Conservation (phyloP, 1,140 invertebrate species). For the Mylabris phalerata region DNA sequence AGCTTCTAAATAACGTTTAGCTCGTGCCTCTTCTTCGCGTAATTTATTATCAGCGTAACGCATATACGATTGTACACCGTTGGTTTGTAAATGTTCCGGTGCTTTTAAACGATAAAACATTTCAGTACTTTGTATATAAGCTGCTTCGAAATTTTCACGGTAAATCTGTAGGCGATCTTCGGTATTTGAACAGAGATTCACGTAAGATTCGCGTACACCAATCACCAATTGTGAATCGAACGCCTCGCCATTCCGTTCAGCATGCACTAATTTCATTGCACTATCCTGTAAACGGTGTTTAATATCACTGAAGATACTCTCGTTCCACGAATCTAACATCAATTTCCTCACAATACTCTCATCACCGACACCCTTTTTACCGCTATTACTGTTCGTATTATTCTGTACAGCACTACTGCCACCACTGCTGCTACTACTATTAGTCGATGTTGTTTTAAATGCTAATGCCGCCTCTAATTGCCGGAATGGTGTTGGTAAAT, state of each 20-base stretch:
- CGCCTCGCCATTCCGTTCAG: constrained; percentile 93
- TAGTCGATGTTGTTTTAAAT: constrained; percentile 45
- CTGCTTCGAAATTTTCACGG: constrained; percentile 92
- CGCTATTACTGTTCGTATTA: constrained; percentile 17
- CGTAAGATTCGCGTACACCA: constrained; percentile 51
- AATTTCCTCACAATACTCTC: constrained; percentile 88
- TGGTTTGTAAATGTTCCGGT: constrained; percentile 75
- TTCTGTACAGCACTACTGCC: constrained; percentile 43
- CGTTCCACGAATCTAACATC: constrained; percentile 98
- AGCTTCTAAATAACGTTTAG: constrained; percentile 89
- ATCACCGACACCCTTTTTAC: constrained; percentile 54
- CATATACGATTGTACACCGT: constrained; percentile 97
- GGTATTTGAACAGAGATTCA: constrained; percentile 92
- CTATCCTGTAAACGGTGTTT: constrained; percentile 90
- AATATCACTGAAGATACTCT: constrained; percentile 93
- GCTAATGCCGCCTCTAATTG: constrained; percentile 75
- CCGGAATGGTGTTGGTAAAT: constrained; percentile 91
- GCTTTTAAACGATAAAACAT: constrained; percentile 91
- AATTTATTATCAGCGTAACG: constrained; percentile 91
- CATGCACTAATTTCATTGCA: constrained; percentile 94
- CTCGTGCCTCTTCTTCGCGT: constrained; percentile 89
- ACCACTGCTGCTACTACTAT: constrained; percentile 50
- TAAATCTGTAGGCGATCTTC: constrained; percentile 94
- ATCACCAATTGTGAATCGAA: constrained; percentile 97
- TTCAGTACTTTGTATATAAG: constrained; percentile 90